These are phyloP conservation scores for Cetoscarus ocellatus DNA, from an alignment of 2,797 vertebrate genomes.

Conservation along the genomic window DNA sequence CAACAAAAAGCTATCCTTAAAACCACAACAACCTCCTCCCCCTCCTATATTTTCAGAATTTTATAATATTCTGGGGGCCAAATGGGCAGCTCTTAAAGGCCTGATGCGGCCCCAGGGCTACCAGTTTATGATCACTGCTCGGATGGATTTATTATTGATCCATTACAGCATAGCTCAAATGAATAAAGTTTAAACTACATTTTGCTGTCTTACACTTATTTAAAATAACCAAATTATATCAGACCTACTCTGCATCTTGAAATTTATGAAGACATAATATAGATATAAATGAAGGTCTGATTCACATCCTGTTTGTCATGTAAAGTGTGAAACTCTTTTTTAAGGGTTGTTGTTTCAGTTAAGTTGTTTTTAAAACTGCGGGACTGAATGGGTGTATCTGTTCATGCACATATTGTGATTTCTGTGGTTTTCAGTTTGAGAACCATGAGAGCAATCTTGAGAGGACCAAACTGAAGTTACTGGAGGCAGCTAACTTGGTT, in stretches of 20 bases:
- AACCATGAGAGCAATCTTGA: constrained; percentile 85
- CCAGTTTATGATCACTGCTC: too few relatives aligned
- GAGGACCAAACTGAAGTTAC: constrained; percentile 88
- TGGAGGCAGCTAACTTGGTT: constrained; percentile 94
- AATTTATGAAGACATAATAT: neutral
- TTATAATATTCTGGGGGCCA: too few relatives aligned
- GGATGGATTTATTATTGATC: too few relatives aligned
- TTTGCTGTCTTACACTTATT: neutral
- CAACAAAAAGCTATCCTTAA: too few relatives aligned
- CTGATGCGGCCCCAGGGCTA: too few relatives aligned
- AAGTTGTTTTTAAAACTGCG: neutral
- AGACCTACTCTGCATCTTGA: neutral
- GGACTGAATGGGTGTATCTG: constrained; percentile 9
- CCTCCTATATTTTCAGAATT: too few relatives aligned
- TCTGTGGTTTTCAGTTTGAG: constrained; percentile 87
- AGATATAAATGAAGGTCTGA: neutral
- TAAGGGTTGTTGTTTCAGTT: too few relatives aligned
- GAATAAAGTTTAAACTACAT: too few relatives aligned
- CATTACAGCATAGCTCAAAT: too few relatives aligned
- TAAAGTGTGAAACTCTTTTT: neutral
- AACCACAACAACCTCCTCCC: too few relatives aligned
- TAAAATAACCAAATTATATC: neutral
- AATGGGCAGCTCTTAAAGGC: too few relatives aligned
- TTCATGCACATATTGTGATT: constrained; percentile 33
- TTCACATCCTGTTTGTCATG: constrained; percentile 23